Base-by-base conservation (phyloP, 2,113 vertebrate species). In the Cyanocitta stelleri region DNA sequence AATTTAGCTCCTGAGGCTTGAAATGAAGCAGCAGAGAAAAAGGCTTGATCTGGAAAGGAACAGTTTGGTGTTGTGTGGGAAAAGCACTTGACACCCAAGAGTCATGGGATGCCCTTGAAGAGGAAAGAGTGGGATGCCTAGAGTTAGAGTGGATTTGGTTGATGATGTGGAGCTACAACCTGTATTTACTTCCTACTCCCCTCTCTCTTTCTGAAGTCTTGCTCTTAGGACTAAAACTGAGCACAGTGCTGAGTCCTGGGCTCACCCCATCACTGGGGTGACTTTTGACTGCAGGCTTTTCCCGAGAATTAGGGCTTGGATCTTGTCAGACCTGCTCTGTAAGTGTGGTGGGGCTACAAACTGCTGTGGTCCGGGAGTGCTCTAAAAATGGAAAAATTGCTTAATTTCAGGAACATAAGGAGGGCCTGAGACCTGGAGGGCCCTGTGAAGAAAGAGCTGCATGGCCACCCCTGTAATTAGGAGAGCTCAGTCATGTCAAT, bases 1-100 rank as follows among this genome's bases (percentile, higher is more conserved):
- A 77, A 92, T 94, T 87, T 77, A 77, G 88, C 78, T 96, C 72
- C 72, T 10, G 82, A 88, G 91, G 39, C 64, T 88, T 86, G 63
- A 91, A 95, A 64, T 76, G 41, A 76, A 87, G 59, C 46, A 75
- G 83, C 67, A 74, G 84, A 93, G 81, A 23, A 64, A 17, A 81
- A 74, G 56, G 58, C 48, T 30, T 79, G 55, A 69, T 82, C 37
- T 48, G 72, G 13, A 88, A 90, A 74, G 79, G 13, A 90, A 4
- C 49, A 2, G 49, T 52, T n/a, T 11, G 17, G 54, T 35, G 49
- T 32, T 68, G 33, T 76, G 21, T 51, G 52, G 59, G 74, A 61
- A 64, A 64, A 86, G 30, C 58, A 13, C n/a, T 54, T 79, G 78
- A n/a, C 43, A 14, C 1, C 0, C 18, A 6, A 22, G 72, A 69